Conservation (phyloP, 2,888 invertebrate species). For the Chrysomela aeneicollis region DNA sequence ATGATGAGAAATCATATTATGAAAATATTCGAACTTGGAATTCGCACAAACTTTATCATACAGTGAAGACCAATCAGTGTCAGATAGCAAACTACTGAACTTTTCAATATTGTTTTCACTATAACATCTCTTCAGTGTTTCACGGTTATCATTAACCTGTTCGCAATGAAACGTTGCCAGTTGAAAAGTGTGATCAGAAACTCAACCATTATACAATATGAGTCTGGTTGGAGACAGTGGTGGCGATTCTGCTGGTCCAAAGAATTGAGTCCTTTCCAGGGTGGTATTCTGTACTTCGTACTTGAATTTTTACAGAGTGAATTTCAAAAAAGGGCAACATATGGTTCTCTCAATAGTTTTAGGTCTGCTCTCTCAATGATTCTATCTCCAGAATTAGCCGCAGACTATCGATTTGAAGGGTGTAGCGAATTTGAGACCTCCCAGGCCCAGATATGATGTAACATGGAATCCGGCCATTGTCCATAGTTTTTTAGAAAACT, state of each 20-base stretch:
- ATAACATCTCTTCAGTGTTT: neutral
- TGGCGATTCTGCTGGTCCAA: neutral
- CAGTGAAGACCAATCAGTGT: conserved; percentile 8
- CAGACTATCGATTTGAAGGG: neutral
- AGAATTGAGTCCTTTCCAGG: neutral
- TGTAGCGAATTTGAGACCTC: neutral
- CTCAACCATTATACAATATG: neutral
- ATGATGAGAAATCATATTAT: neutral
- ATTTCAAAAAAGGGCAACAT: neutral
- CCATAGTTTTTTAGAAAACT: neutral
- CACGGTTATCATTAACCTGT: neutral
- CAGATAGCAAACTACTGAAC: neutral
- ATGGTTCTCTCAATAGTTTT: neutral
- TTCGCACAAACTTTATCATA: neutral
- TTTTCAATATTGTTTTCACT: neutral
- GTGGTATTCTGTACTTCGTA: neutral
- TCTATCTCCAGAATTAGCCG: neutral
- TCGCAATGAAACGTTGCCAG: too few species aligned
- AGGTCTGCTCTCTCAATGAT: neutral
- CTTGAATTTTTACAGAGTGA: neutral
- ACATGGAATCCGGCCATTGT: neutral
- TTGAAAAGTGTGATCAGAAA: too few species aligned
- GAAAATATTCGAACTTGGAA: neutral
- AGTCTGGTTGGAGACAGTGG: neutral
- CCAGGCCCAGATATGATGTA: neutral